Conservation (phyloP, 1,140 invertebrate genomes). For the Tenebrio molitor region DNA sequence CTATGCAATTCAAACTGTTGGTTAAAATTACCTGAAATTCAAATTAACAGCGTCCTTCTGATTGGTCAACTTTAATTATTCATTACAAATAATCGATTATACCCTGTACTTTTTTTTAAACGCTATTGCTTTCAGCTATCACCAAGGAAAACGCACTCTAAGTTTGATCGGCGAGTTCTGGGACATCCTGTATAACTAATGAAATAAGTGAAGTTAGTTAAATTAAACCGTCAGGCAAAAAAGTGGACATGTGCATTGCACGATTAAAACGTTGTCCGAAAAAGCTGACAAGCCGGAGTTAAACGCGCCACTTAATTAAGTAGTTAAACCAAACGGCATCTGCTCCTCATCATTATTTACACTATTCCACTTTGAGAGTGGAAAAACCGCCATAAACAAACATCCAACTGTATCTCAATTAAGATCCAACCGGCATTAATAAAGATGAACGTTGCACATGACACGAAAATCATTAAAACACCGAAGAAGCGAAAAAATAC, state of each 20-base stretch:
- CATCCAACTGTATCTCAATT: constrained; percentile 10
- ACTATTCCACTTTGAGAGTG: background rate
- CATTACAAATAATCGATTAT: no score
- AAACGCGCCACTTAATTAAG: constrained; percentile 22
- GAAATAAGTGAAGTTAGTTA: background rate
- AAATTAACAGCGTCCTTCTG: no score
- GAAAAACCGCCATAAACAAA: constrained; percentile 1
- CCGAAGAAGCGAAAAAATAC: constrained; percentile 12
- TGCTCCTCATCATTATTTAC: constrained; percentile 14
- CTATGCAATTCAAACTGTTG: no score
- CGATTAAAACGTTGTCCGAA: constrained; percentile 25
- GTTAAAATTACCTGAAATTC: no score
- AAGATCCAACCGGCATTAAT: constrained; percentile 5
- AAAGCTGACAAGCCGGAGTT: constrained; percentile 14
- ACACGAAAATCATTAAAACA: constrained; percentile 27
- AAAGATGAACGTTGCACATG: constrained; percentile 33
- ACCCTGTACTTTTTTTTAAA: no score
- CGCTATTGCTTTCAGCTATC: no score
- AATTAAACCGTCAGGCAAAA: constrained; percentile 6
- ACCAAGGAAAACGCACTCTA: no score
- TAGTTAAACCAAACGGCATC: constrained; percentile 14
- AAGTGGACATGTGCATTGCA: background rate
- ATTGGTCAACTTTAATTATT: no score
- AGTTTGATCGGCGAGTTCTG: no score
- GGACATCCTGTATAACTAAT: background rate